A percentile compares a stretch with the other conserved stretches of the same genome.
Conservation (phyloP, 2,797 vertebrate genomes). For the Spondyliosoma cantharus region DNA sequence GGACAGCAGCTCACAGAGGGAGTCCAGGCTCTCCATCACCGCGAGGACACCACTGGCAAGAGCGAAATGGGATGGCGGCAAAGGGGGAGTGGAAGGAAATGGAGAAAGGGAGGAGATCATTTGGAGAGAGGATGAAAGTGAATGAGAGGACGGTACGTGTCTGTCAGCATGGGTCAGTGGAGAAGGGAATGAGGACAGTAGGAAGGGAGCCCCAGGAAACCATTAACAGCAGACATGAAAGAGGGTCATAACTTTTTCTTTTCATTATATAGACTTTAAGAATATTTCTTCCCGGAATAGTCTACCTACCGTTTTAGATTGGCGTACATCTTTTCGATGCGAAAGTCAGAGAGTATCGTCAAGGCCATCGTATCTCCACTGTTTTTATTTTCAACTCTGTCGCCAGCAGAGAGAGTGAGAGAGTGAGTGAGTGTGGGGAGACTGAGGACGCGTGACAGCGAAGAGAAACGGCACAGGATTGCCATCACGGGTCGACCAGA, state of each 20-base stretch:
- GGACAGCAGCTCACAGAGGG: constrained; percentile 54
- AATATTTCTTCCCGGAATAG: neutral
- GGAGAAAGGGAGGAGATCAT: constrained; percentile 37
- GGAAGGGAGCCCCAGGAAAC: neutral
- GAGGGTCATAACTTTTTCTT: constrained; percentile 15
- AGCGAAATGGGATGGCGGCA: constrained; percentile 55
- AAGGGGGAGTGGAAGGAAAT: constrained; percentile 12
- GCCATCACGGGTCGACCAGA: constrained; percentile 55
- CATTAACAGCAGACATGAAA: constrained; percentile 12
- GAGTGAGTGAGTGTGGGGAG: constrained; percentile 15
- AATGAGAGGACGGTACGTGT: constrained; percentile 8
- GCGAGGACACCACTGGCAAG: constrained; percentile 50
- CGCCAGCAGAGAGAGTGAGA: too few species aligned
- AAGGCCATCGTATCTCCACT: constrained; percentile 31
- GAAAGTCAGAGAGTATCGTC: constrained; percentile 39
- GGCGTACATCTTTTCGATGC: constrained; percentile 27
- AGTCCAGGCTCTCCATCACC: constrained; percentile 66
- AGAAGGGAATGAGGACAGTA: constrained; percentile 21
- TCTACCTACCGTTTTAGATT: constrained; percentile 25
- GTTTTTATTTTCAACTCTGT: constrained; percentile 32
- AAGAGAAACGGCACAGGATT: constrained; percentile 32
- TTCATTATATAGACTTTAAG: neutral
- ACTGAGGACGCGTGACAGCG: constrained; percentile 53
- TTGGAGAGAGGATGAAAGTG: constrained; percentile 40
- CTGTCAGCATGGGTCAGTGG: constrained; percentile 42